A percentile compares a stretch with the other conserved stretches of the same genome.
Evolutionary conservation across 2,113 vertebrate genomes (phyloP).

Genomic region (Callorhinus ursinus): DNA sequence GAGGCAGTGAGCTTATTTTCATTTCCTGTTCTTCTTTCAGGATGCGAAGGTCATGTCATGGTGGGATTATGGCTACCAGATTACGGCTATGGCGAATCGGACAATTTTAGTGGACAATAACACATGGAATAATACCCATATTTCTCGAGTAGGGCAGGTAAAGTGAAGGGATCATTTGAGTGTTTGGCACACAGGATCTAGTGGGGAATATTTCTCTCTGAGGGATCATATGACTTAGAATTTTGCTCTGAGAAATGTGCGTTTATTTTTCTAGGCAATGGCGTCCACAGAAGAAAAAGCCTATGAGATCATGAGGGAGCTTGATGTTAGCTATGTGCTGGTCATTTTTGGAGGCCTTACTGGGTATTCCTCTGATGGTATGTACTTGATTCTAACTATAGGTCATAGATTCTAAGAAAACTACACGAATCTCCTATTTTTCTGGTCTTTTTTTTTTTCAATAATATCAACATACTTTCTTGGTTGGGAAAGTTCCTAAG

Average conservation of each 20-base stretch:
- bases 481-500: neutral
- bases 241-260: slow-evolving; percentile 13
- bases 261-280: slow-evolving; percentile 90
- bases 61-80: slow-evolving; percentile 99
- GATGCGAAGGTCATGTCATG: slow-evolving; percentile 99
- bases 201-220: neutral
- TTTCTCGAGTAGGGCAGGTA: slow-evolving; percentile 98
- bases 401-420: slow-evolving; percentile 35
- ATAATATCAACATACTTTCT: neutral
- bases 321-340: slow-evolving; percentile 98
- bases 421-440: neutral
- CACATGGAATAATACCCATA: slow-evolving; percentile 99
- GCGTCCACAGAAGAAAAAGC: slow-evolving; percentile 97
- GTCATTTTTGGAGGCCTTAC: slow-evolving; percentile 99
- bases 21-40: slow-evolving; percentile 81
- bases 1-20: neutral
- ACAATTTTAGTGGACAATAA: slow-evolving; percentile 99
- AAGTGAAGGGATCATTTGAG: accelerated
- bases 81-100: slow-evolving; percentile 98
- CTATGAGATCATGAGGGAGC: slow-evolving; percentile 99
- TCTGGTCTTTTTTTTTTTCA: neutral
- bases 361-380: slow-evolving; percentile 98
- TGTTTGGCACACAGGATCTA: neutral
- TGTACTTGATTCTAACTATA: neutral
- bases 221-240: neutral